Evolutionary conservation across 1,140 invertebrate species (phyloP).

Genomic region (Dreissena polymorpha): DNA sequence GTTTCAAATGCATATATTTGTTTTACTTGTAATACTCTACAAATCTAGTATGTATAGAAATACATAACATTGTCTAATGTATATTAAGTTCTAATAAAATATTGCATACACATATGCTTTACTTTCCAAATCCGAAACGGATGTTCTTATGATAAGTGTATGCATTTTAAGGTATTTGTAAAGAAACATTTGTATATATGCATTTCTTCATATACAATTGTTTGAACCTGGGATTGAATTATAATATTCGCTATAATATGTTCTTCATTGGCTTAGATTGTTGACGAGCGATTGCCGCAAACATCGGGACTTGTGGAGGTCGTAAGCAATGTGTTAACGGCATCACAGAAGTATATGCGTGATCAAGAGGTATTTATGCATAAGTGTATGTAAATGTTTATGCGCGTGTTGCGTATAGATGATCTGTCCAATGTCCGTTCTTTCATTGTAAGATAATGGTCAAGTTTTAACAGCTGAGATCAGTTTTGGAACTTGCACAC

Average conservation of each 20-base stretch:
- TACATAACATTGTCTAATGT: too few relatives aligned
- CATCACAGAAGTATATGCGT: conserved; percentile 74
- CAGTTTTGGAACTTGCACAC: too few relatives aligned
- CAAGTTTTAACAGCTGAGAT: too few relatives aligned
- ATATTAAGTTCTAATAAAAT: too few relatives aligned
- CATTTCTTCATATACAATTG: not conserved
- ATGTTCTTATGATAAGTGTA: not conserved
- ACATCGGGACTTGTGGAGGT: conserved; percentile 37
- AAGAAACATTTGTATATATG: not conserved
- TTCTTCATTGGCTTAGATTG: conserved; percentile 43
- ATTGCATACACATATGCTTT: too few relatives aligned
- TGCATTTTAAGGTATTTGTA: not conserved
- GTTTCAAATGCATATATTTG: conserved; percentile 1
- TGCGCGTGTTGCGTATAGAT: too few relatives aligned
- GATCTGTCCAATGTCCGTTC: too few relatives aligned
- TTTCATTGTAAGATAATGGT: too few relatives aligned
- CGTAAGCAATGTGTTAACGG: conserved; percentile 60
- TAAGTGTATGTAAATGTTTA: too few relatives aligned
- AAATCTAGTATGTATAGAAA: too few relatives aligned
- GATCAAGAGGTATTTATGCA: conserved; percentile 56
- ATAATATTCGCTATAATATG: conserved; percentile 13
- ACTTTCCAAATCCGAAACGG: too few relatives aligned
- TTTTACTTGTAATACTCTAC: too few relatives aligned
- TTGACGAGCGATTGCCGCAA: conserved; percentile 27
- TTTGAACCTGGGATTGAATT: not conserved